A percentile compares a stretch with the other conserved stretches of the same genome.
These are phyloP conservation scores for Danio rerio DNA, from an alignment of 2,113 vertebrate genomes.

Conservation along the genomic window GRCz12tu NC_133182.1:37144501-37145000, in stretches of 20 bases:
- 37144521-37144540: not conserved
- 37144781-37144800: no score
- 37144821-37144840: no score
- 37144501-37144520: conserved; percentile 1
- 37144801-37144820: no score
- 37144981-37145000: no score
- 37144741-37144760: not conserved
- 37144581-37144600: conserved; percentile 19
- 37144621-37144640: not conserved
- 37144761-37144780: not conserved
- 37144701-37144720: not conserved
- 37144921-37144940: no score
- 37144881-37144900: no score
- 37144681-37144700: not conserved
- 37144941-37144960: no score
- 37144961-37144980: no score
- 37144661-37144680: not conserved
- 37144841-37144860: no score
- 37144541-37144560: conserved; percentile 6
- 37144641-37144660: not conserved
- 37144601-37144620: conserved; percentile 14
- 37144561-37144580: not conserved
- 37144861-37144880: no score
- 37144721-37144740: not conserved
- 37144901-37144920: no score